Evolutionary conservation across 2,113 vertebrate genomes (phyloP).

Genomic region (Lichenostomus cassidix): DNA sequence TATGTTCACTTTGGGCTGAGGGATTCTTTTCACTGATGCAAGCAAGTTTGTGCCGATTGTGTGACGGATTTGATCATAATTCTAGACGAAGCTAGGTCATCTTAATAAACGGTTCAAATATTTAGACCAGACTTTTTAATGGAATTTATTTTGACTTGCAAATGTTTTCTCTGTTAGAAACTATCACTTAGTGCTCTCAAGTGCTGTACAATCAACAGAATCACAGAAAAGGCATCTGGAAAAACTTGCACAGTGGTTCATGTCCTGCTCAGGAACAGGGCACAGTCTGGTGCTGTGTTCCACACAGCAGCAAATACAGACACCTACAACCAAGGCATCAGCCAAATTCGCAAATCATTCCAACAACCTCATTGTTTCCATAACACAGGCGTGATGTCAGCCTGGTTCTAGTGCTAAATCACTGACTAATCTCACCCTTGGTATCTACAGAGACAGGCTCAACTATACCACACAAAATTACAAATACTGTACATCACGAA

Average conservation of each 20-base stretch:
- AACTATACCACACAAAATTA: background rate
- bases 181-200: background rate
- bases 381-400: background rate
- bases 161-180: background rate
- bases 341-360: background rate
- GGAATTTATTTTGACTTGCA: background rate
- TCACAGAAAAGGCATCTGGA: background rate
- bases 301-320: background rate
- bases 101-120: background rate
- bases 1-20: background rate
- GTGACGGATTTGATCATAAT: background rate
- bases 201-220: constrained; percentile 5
- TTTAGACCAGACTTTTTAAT: background rate
- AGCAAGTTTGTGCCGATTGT: background rate
- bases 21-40: background rate
- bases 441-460: background rate
- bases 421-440: background rate
- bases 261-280: background rate
- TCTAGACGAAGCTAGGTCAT: background rate
- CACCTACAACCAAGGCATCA: background rate
- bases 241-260: background rate
- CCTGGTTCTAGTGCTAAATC: background rate
- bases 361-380: background rate
- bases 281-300: background rate
- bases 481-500: background rate